A percentile compares a stretch with the other conserved stretches of the same genome.
These are phyloP conservation scores for Nettapus auritus DNA, from an alignment of 2,113 vertebrate genomes.

Conservation along the genomic window DNA sequence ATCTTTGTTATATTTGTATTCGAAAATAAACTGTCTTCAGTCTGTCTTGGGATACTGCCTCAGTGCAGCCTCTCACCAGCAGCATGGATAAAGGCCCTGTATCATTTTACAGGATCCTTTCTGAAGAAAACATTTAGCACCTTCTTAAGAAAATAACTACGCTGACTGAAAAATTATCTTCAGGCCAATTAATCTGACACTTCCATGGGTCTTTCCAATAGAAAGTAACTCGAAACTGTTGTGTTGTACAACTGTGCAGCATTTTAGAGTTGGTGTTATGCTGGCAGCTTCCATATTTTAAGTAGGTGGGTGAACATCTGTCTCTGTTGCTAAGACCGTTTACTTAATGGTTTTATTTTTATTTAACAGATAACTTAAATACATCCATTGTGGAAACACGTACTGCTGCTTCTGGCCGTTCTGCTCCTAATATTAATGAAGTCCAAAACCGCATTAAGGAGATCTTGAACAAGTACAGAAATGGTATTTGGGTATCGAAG, in stretches of 20 bases:
- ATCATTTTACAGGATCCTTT: neutral
- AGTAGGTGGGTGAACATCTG: neutral
- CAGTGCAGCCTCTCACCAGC: neutral
- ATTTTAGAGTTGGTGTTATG: neutral
- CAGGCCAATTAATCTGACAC: neutral
- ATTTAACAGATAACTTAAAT: conserved; percentile 40
- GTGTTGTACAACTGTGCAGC: neutral
- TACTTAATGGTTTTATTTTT: neutral
- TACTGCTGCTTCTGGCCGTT: neutral
- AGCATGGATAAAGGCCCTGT: neutral
- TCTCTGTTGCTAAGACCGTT: neutral
- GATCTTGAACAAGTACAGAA: conserved; percentile 75
- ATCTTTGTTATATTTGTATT: neutral
- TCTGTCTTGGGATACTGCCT: neutral
- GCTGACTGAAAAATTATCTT: neutral
- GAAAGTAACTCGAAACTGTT: neutral
- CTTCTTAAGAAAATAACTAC: neutral
- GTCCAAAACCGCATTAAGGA: conserved; percentile 78
- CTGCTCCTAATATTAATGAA: neutral
- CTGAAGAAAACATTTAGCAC: neutral
- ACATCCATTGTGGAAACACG: neutral
- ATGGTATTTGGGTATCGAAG: conserved; percentile 84
- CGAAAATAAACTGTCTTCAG: neutral
- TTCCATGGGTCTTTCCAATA: neutral
- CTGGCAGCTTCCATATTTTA: neutral